Evolutionary conservation across 2,888 invertebrate genomes (phyloP), one percentile per base, ranked within the genome.

Genomic region (Uropetala carovei): DNA sequence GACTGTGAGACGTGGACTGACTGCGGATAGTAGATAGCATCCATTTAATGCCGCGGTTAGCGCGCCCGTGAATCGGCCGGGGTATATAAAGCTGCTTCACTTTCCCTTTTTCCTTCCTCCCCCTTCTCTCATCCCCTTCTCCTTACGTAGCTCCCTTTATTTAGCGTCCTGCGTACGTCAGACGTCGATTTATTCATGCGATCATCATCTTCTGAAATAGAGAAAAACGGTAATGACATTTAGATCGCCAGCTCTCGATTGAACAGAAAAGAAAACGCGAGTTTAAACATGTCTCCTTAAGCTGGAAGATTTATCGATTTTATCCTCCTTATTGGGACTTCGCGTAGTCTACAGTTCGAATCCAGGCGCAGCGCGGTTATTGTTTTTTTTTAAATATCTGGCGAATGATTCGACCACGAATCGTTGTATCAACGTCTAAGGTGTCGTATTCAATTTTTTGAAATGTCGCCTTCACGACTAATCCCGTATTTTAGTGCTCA

Each of bases 191-290:
- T 43, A 43, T 43, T 43, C 43, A 43, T 22, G 75, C 75, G 75
- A 75, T 75, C 75, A 75, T 75, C 75, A 27, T 13, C 27, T 22
- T 13, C n/a, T 75, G 75, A 75, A 75, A 27, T 75, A 27, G 75
- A 75, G 75, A 22, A 75, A 75, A 75, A 75, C 75, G 75, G 75
- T 75, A 75, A 27, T 75, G 75, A 75, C 75, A 75, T 75, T 43
- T 27, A 27, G 75, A 75, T 75, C 75, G 75, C 22, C 27, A 14
- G 27, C 18, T 75, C 75, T 27, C 11, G 22, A 75, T 75, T 27
- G 75, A 43, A 43, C 43, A 1, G 5, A 43, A 43, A 43, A 10
- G 75, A 75, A 75, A 75, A 75, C 75, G 75, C 75, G 16, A 22
- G 27, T 75, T 43, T 75, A 75, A 75, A 75, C 75, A 75, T 27